Evolutionary conservation across 2,888 invertebrate genomes (phyloP).

Genomic region (Polyommatus icarus): DNA sequence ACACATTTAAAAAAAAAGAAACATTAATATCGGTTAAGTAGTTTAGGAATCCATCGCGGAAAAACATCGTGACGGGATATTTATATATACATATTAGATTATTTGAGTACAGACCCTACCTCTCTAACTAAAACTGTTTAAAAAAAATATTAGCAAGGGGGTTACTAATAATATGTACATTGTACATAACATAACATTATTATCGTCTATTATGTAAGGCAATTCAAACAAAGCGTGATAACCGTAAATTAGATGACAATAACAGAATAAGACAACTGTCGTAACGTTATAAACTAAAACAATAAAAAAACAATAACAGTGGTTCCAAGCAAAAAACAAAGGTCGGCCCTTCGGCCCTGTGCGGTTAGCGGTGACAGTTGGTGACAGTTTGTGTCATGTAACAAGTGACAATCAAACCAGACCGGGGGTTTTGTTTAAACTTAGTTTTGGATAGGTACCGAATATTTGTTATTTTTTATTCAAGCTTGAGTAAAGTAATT

Average conservation of each 20-base stretch:
- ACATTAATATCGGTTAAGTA: too few relatives aligned
- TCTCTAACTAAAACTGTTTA: background rate
- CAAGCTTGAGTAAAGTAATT: background rate
- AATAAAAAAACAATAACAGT: slow-evolving; percentile 16
- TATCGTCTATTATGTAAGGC: background rate
- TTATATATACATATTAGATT: too few relatives aligned
- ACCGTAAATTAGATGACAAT: background rate
- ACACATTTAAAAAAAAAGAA: too few relatives aligned
- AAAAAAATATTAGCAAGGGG: background rate
- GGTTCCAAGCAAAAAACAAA: background rate
- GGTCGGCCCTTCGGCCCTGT: background rate
- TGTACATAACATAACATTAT: too few relatives aligned
- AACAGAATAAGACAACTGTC: background rate
- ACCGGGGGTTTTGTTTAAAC: background rate
- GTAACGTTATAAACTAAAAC: slow-evolving; percentile 1
- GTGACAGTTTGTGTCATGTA: background rate
- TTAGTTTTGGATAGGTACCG: background rate
- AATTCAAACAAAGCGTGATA: background rate
- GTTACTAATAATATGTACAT: too few relatives aligned
- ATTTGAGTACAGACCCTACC: background rate
- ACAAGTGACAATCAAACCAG: slow-evolving; percentile 1
- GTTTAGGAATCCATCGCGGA: too few relatives aligned
- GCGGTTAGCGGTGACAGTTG: slow-evolving; percentile 17
- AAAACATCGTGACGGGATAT: too few relatives aligned
- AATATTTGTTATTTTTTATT: background rate